Base-by-base conservation (phyloP, 2,797 vertebrate genomes). In the Ceyx erithaca region DNA sequence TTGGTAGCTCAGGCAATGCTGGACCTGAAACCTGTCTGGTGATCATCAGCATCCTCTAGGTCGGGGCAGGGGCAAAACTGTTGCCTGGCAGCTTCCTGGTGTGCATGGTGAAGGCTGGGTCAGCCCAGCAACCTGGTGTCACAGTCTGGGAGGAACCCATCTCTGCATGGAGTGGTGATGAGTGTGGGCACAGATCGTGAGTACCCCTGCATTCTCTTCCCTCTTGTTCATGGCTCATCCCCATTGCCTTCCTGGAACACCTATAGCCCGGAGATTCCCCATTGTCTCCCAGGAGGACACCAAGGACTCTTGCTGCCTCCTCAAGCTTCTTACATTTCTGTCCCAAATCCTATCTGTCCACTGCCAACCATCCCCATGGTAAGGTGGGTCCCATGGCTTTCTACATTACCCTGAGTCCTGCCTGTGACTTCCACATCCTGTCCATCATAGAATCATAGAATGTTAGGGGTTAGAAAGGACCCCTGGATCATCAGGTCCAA, bases 71-170 rank as follows among this genome's bases (percentile, higher is more conserved):
- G 37, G 26, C 14, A 43, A 30, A 64, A 26, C 19, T 41, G 33
- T 58, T 80, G 33, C 48, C 30, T 67, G 43, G 58, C 35, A 72
- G 37, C 59, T 48, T 31, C 19, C 37, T 23, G 28, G 3, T 10
- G 31, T 15, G 33, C 57, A 25, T 0, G 2, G 19, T 1, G 1
- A 48, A 55, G 61, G 28, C 35, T 81, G 67, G 30, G 37, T 46
- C 41, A 41, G 6, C 28, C 31, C 61, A 71, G 7, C 2, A 37
- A 22, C 28, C 54, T 8, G 2, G n/a, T 61, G 40, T 30, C 79
- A 51, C 58, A 33, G 28, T 20, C 2, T 18, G 7, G 14, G 35
- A 54, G 15, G 20, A 54, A 49, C 40, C 21, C 0, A 0, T 18
- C 31, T 58, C 77, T 91, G 40, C 45, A 54, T 52, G 41, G n/a